phyloP scores from a whole-genome alignment of 1,140 invertebrate genomes.

The Brachionus sp. region DNA sequence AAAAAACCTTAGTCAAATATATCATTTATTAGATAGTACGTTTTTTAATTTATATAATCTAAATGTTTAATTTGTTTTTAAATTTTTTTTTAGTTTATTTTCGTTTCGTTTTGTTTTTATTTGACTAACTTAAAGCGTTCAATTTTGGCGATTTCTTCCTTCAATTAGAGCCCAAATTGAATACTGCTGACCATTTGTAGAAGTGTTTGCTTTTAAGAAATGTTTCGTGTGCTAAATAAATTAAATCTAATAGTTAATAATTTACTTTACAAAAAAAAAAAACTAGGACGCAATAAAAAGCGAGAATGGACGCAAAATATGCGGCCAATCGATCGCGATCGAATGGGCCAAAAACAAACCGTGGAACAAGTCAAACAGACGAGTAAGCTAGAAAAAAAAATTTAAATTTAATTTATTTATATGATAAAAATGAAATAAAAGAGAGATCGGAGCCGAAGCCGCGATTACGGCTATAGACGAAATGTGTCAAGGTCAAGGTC shows the following conservation, averaged over 20 bases:
- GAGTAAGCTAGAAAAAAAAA: neutral
- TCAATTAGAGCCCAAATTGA: neutral
- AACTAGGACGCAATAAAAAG: slow-evolving; percentile 60
- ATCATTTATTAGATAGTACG: neutral
- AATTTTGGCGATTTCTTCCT: neutral
- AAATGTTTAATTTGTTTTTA: neutral
- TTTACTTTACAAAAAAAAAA: neutral
- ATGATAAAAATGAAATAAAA: neutral
- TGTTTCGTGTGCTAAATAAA: neutral
- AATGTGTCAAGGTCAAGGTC: neutral
- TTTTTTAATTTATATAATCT: neutral
- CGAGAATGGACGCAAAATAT: slow-evolving; percentile 61
- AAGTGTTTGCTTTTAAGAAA: neutral
- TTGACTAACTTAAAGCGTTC: neutral
- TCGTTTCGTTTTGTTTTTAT: neutral
- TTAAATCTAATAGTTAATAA: neutral
- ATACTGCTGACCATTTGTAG: neutral
- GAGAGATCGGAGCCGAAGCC: neutral
- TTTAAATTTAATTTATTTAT: neutral
- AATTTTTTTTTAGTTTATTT: neutral
- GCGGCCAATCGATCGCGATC: slow-evolving; percentile 60
- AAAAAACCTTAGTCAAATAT: neutral
- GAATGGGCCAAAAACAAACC: slow-evolving; percentile 60
- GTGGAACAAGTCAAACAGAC: slow-evolving; percentile 10
- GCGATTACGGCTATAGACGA: neutral